These are phyloP conservation scores for Coptodon rendalli DNA, from an alignment of 2,113 vertebrate species.

Conservation along the genomic window DNA sequence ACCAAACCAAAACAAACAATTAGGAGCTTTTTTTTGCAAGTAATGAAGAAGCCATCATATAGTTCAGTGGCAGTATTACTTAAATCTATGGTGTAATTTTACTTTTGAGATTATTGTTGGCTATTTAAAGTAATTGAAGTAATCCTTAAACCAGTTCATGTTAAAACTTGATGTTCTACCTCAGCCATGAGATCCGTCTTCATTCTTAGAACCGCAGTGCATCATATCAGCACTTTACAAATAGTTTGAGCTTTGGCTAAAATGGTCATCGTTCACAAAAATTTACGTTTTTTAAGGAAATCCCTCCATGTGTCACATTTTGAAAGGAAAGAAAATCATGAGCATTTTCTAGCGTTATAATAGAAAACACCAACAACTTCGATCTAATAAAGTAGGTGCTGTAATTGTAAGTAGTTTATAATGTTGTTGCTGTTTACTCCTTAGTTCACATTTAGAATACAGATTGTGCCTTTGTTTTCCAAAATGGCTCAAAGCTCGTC, in stretches of 20 bases:
- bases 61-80: slow-evolving; percentile 4
- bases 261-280: neutral
- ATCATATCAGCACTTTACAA: neutral
- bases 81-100: neutral
- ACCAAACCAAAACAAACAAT: neutral
- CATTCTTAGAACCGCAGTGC: neutral
- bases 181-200: slow-evolving; percentile 10
- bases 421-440: neutral
- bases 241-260: neutral
- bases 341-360: neutral
- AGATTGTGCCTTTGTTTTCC: slow-evolving; percentile 1
- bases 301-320: neutral
- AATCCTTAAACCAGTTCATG: neutral
- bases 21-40: neutral
- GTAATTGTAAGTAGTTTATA: neutral
- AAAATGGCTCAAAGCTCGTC: neutral
- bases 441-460: neutral
- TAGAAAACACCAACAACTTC: neutral
- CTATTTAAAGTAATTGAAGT: neutral
- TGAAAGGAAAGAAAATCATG: neutral
- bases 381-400: neutral
- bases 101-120: neutral
- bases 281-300: neutral
- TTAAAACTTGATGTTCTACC: slow-evolving; percentile 38
- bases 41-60: neutral